These are phyloP conservation scores for Pagrus major DNA, from an alignment of 2,113 vertebrate species.

Conservation along the genomic window DNA sequence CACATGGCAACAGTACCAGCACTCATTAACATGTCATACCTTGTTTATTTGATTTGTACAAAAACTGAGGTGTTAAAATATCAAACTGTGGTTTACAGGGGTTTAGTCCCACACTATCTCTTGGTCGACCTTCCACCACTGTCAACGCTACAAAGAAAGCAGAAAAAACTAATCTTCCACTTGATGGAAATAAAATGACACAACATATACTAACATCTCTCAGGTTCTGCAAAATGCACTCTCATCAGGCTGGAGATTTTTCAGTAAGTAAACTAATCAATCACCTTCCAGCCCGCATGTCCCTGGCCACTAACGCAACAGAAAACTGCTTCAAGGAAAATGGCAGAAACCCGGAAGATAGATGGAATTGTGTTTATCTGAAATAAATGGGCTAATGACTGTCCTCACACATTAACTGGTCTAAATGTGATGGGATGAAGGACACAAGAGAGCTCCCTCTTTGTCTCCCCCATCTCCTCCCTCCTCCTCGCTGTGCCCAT, in stretches of 20 bases:
- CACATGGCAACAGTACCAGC: not conserved
- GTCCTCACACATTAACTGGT: conserved; percentile 28
- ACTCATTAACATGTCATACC: not conserved
- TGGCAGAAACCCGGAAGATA: conserved; percentile 20
- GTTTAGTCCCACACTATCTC: not conserved
- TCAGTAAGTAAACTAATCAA: conserved; percentile 28
- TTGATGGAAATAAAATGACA: conserved; percentile 1
- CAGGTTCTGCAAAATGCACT: conserved; percentile 2
- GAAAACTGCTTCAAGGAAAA: conserved; percentile 36
- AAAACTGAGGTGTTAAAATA: not conserved
- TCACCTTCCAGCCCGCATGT: not conserved
- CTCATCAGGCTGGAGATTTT: conserved; percentile 27
- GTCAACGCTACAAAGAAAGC: conserved; percentile 12
- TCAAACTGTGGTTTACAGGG: not conserved
- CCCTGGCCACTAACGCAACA: not conserved
- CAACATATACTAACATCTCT: not conserved
- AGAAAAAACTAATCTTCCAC: not conserved
- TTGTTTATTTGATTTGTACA: not conserved
- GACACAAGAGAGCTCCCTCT: conserved; percentile 28
- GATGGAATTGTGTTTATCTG: conserved; percentile 22
- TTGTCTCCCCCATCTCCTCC: conserved; percentile 10
- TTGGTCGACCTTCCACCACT: not conserved
- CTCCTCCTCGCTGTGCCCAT: conserved; percentile 30
- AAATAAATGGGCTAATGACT: conserved; percentile 41
- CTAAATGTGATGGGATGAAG: conserved; percentile 40